Evolutionary conservation across 2,113 vertebrate genomes (phyloP), one percentile per base, ranked within the genome.

Genomic region (Ictalurus punctatus): DNA sequence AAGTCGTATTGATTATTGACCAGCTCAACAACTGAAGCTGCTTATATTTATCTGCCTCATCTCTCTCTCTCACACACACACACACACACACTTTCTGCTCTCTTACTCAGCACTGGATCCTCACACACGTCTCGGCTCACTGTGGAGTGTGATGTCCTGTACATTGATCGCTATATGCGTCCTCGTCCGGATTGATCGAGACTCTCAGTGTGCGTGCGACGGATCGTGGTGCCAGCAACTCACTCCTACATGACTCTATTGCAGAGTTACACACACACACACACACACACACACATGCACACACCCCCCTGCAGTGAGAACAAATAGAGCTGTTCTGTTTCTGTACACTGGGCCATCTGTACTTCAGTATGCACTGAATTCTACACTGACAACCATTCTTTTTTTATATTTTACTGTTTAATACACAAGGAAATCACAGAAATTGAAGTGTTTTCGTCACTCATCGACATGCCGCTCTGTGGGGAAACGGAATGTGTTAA

Each of bases 1-100:
- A 92, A 93, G 92, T 93, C 91, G 91, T 94, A 94, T 95, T 95
- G 94, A 93, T 94, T 95, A 95, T 95, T 93, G 95, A 95, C 92
- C 74, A 65, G 88, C 92, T 93, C 90, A 84, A 86, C 88, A 93
- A 91, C 92, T 92, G 90, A 88, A 89, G 86, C 92, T 92, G 93
- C 92, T 94, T 93, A 94, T 95, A 93, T 94, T 86, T 92, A 92
- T 93, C 92, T 93, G 85, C 52, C 59, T 91, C 86, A 86, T 89
- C 73, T 91, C 86, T 92, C 85, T 48, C 44, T 6, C 40, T 3
- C 84, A 30, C 91, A 91, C 88, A 44, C 40, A 44, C 40, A 48
- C 44, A 48, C 85, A 79, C 74, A 14, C 84, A 30, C 91, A 91
- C 88, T 92, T 90, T 92, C 92, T 91, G 63, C 76, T 63, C 78